Conservation (phyloP, 2,888 invertebrate genomes). For the Phragmatobia fuliginosa region DNA sequence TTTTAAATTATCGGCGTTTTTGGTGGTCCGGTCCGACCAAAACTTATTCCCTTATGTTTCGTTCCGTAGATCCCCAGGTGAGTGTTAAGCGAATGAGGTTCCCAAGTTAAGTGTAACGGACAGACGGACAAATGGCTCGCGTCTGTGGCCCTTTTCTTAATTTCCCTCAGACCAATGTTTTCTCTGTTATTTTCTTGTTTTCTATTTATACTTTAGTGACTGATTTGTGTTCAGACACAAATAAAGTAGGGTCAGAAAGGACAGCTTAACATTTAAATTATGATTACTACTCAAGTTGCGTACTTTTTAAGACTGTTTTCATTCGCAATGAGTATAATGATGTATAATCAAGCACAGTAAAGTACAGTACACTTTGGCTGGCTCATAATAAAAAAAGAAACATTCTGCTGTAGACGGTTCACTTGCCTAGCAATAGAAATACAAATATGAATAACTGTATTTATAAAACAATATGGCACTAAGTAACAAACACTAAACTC, state of each 20-base stretch:
- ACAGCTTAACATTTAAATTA: not conserved
- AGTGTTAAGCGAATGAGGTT: constrained; percentile 70
- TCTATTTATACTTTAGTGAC: constrained; percentile 48
- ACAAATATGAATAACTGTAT: not conserved
- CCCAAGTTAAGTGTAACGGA: constrained; percentile 63
- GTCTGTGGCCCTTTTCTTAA: constrained; percentile 50
- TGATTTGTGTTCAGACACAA: constrained; percentile 3
- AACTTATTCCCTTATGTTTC: constrained; percentile 34
- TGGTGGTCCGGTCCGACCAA: not conserved
- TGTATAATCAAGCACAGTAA: too few relatives aligned
- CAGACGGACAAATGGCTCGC: constrained; percentile 65
- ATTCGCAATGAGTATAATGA: too few relatives aligned
- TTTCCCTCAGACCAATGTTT: constrained; percentile 41
- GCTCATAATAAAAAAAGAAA: too few relatives aligned
- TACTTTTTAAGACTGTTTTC: too few relatives aligned
- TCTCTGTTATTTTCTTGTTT: constrained; percentile 37
- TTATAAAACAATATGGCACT: not conserved
- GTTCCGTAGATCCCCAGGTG: constrained; percentile 63
- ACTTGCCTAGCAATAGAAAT: too few relatives aligned
- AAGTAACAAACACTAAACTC: not conserved
- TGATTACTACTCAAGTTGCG: not conserved
- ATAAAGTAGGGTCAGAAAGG: not conserved
- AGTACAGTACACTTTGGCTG: too few relatives aligned
- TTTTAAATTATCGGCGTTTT: too few relatives aligned
- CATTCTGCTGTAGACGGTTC: too few relatives aligned